A percentile compares a stretch with the other conserved stretches of the same genome.
Evolutionary conservation across 2,888 invertebrate genomes (phyloP).

Genomic region (Nomada ferruginata): DNA sequence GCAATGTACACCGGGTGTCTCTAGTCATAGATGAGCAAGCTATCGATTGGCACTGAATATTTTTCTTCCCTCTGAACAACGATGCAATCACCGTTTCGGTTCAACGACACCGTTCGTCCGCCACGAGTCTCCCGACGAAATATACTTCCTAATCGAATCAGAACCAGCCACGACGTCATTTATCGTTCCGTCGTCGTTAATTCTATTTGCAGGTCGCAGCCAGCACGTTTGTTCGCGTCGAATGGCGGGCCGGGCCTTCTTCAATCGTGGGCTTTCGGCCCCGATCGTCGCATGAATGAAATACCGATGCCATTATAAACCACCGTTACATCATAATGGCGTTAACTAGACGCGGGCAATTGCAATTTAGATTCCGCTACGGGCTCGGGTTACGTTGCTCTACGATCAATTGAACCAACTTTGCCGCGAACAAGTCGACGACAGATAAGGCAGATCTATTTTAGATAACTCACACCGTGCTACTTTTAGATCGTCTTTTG

Average conservation of each 20-base stretch:
- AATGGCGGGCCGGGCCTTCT: constrained; percentile 27
- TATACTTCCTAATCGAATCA: constrained; percentile 82
- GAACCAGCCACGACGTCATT: constrained; percentile 76
- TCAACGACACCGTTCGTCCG: constrained; percentile 59
- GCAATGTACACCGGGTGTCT: constrained; percentile 59
- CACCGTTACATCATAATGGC: constrained; percentile 13
- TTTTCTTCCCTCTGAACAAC: neutral
- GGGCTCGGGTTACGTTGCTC: neutral
- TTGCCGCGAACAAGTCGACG: neutral
- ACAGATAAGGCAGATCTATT: neutral
- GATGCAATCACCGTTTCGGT: neutral
- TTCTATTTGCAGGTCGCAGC: constrained; percentile 77
- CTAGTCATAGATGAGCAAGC: constrained; percentile 37
- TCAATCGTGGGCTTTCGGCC: constrained; percentile 28
- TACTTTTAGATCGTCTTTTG: neutral
- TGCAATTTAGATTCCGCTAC: neutral
- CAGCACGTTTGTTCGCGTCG: constrained; percentile 60
- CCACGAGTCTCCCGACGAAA: constrained; percentile 57
- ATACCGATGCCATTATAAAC: constrained; percentile 32
- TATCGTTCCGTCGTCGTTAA: constrained; percentile 79
- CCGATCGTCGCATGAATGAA: constrained; percentile 28
- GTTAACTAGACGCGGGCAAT: neutral
- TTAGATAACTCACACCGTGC: neutral
- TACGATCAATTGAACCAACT: neutral
- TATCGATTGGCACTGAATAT: constrained; percentile 34